Base-by-base conservation (phyloP, 2,888 invertebrate genomes). In the Drosophila cyrtoloma region DNA sequence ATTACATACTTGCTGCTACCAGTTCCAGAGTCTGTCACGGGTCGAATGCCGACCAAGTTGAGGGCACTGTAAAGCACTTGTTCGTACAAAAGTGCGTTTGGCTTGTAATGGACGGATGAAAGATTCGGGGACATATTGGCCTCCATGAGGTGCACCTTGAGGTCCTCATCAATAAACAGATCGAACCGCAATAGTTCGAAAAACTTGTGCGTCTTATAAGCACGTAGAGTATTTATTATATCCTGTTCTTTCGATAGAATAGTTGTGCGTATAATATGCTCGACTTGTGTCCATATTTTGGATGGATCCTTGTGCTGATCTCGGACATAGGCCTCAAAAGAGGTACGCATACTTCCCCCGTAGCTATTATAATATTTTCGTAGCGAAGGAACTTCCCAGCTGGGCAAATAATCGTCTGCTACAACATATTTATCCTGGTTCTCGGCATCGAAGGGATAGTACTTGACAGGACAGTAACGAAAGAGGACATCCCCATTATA, bases 91-190 rank as follows among this genome's bases (percentile, higher is more conserved):
- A 97, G 93, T 75, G 95, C 95, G 93, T 99, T 99, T 0, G 96
- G 97, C n/a, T 96, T 96, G 92, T 96, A 99, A 93, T 99, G 98
- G 0, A 96, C 96, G 0, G 99, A 98, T 0, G 98, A 98, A 69
- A 99, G 94, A 94, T 99, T 99, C 0, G 99, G 99, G 19, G 98
- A 98, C 99, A 99, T 99, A 91, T 99, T 99, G 0, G 98, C 99
- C 94, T 99, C 99, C 95, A 99, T 96, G 9, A 98, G 94, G 89
- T 96, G 97, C 0, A 99, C 97, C 58, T 96, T 96, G 0, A 99
- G 92, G 63, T 98, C 94, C 80, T 97, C 97, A 92, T 99, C 98
- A 3, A 99, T 94, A 0, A 98, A 96, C 91, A 99, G 96, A 93
- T 99, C 99, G 91, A 99, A 97, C 37, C 99, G 95, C 94, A 98